Evolutionary conservation across 2,888 invertebrate genomes (phyloP), one percentile per base, ranked within the genome.

Genomic region (Dichetophora obliterata): DNA sequence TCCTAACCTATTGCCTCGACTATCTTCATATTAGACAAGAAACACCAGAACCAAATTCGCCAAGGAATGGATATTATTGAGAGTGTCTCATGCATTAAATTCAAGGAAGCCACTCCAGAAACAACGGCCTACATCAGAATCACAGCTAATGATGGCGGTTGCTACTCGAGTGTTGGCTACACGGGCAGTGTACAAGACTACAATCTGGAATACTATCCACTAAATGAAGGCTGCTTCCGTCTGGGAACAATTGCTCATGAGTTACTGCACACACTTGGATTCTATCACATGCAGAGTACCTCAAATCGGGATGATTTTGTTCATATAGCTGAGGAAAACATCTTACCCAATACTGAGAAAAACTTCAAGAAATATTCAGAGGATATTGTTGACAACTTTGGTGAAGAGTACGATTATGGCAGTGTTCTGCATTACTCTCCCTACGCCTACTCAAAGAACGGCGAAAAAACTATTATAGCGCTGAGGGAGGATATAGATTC

Each of bases 371-470:
- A 94, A 85, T 91, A 92, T 0, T 90, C 91, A 31, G 85, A 89
- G 5, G 87, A 89, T 3, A 89, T 88, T 19, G 91, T 93, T 0
- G 90, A 92, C 70, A 92, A 92, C 59, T 95, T 91, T 84, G 93
- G 93, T 0, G 91, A 94, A 72, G 89, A 91, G 0, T 95, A 95
- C 83, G 95, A 95, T 86, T 95, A 93, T 86, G 91, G 92, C 81
- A 95, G 95, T 81, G 93, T 95, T 0, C 93, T 95, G 94, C 95
- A 95, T 84, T 95, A 95, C 86, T 92, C 94, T 0, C 90, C 91
- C 27, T 92, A 91, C 43, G 94, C 94, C 0, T 95, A 95, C 88
- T 93, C 94, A 0, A 91, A 85, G 73, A 95, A 95, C 85, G 91
- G 92, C 0, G 86, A 91, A 83, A 91, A 92, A 69, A 95, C 95